Percentiles rank a stretch among this genome's conserved stretches.
phyloP scores from a whole-genome alignment of 1,140 invertebrate genomes.

The Eupristina koningsbergeri region DNA sequence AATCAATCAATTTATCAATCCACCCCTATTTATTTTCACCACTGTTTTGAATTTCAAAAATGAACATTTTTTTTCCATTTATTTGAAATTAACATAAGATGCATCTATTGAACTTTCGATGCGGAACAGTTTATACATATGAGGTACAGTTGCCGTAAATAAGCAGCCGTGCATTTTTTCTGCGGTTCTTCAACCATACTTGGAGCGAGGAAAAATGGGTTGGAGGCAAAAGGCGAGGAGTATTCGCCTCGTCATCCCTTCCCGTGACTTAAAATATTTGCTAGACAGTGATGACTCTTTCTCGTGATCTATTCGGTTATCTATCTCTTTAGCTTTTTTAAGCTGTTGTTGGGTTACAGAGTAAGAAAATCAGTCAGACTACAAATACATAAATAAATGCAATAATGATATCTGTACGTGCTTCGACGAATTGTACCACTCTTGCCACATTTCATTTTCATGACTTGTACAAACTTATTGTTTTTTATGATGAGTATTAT shows the following conservation, averaged over 20 bases:
- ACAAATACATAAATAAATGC: neutral
- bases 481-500: neutral
- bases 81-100: slow-evolving; percentile 70
- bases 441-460: neutral
- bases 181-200: slow-evolving; percentile 63
- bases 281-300: neutral
- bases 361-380: neutral
- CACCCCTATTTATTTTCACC: neutral
- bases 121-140: slow-evolving; percentile 74
- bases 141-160: slow-evolving; percentile 73
- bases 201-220: slow-evolving; percentile 21
- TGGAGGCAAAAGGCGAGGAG: neutral
- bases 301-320: neutral
- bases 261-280: slow-evolving; percentile 38
- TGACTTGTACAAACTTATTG: neutral
- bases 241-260: slow-evolving; percentile 24
- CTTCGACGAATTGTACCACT: slow-evolving; percentile 3
- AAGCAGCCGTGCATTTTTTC: slow-evolving; percentile 71
- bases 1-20: too few species aligned
- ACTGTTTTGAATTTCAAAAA: neutral
- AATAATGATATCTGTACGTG: neutral
- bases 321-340: slow-evolving; percentile 7
- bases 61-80: slow-evolving; percentile 59
- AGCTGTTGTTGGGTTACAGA: neutral
- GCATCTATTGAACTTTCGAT: slow-evolving; percentile 72